Percentiles rank a stretch among this genome's conserved stretches.
Conservation (phyloP, 2,113 vertebrate species). For the Saguinus imperator region DNA sequence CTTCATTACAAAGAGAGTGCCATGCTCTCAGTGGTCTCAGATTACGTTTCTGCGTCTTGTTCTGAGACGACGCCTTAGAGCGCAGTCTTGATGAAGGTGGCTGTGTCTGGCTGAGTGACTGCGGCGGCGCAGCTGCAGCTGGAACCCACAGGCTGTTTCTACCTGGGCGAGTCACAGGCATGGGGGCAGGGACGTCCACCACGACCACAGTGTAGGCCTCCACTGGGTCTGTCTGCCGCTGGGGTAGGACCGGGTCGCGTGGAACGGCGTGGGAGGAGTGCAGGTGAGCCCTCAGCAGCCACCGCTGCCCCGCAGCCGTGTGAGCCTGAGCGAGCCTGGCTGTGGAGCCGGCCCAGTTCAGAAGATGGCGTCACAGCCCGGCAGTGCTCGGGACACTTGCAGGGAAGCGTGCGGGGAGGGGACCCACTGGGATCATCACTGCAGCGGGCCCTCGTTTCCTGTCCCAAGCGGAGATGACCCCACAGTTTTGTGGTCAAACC, state of each 20-base stretch:
- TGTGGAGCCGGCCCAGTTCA: fast-evolving
- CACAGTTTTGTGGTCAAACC: fast-evolving
- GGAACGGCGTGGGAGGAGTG: fast-evolving
- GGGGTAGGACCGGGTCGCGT: fast-evolving
- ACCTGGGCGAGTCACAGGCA: fast-evolving
- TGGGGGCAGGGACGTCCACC: not conserved
- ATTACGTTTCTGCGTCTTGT: fast-evolving
- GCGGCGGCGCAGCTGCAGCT: fast-evolving
- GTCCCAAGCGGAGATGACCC: fast-evolving
- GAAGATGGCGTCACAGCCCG: fast-evolving
- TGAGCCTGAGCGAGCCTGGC: not conserved
- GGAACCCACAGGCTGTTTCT: fast-evolving
- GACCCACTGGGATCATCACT: fast-evolving
- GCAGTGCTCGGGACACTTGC: not conserved
- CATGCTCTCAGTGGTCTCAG: not conserved
- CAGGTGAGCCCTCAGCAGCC: too few relatives aligned
- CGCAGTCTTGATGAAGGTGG: fast-evolving
- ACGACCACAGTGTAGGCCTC: not conserved
- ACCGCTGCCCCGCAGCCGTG: not conserved
- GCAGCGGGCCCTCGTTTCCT: fast-evolving
- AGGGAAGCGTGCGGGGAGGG: fast-evolving
- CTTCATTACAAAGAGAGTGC: not conserved
- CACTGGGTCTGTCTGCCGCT: not conserved
- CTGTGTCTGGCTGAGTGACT: fast-evolving
- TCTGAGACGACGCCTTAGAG: not conserved